A percentile compares a stretch with the other conserved stretches of the same genome.
These are phyloP conservation scores for Plagodis pulveraria DNA, from an alignment of 2,888 invertebrate species.

Conservation along the genomic window DNA sequence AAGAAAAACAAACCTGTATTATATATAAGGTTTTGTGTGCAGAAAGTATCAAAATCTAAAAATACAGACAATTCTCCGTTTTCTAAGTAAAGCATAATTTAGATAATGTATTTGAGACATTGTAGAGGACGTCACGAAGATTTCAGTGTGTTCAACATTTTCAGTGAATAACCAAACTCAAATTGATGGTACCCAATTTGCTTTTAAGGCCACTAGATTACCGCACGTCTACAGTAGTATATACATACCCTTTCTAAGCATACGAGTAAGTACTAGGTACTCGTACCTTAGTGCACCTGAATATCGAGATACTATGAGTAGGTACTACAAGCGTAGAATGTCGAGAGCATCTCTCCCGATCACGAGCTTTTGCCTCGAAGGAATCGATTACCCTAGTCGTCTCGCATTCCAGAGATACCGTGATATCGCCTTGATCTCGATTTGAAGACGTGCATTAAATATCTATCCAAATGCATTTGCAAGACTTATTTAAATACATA, in stretches of 20 bases:
- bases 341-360: conserved; percentile 61
- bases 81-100: too few relatives aligned
- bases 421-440: conserved; percentile 53
- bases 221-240: not conserved
- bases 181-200: too few relatives aligned
- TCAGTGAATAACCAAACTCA: too few relatives aligned
- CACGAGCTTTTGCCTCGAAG: conserved; percentile 56
- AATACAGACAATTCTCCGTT: too few relatives aligned
- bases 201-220: not conserved
- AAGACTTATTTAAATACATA: conserved; percentile 5
- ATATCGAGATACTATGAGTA: conserved; percentile 7
- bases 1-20: too few relatives aligned
- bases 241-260: too few relatives aligned
- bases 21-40: too few relatives aligned
- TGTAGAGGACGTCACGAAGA: too few relatives aligned
- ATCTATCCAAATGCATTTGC: conserved; percentile 29
- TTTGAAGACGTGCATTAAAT: conserved; percentile 55
- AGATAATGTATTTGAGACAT: too few relatives aligned
- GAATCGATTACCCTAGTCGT: conserved; percentile 68
- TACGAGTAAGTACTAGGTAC: not conserved
- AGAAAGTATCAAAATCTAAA: too few relatives aligned
- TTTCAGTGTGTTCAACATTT: too few relatives aligned
- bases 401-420: conserved; percentile 61
- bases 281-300: not conserved
- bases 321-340: conserved; percentile 38